These are phyloP conservation scores for Scalopus aquaticus DNA, from an alignment of 2,113 vertebrate genomes.

Conservation along the genomic window DNA sequence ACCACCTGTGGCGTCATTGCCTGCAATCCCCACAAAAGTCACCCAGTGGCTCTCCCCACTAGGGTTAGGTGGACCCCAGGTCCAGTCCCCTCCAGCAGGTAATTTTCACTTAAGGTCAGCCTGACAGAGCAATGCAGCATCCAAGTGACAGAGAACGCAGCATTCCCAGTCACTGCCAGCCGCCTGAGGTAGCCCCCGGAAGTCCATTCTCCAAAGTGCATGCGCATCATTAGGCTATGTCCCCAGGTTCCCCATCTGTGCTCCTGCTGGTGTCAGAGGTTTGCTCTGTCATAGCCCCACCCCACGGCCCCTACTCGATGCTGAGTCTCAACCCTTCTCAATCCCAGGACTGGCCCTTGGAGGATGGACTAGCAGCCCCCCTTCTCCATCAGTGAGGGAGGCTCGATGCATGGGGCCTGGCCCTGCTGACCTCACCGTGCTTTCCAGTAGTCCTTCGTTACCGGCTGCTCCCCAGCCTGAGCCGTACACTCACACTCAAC, in stretches of 20 bases:
- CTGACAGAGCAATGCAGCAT: background rate
- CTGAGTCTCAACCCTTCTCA: background rate
- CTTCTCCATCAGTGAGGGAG: background rate
- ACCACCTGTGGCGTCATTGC: background rate
- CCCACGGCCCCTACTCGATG: fast-evolving
- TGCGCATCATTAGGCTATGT: background rate
- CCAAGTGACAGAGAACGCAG: background rate
- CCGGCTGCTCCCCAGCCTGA: background rate
- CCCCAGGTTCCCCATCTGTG: background rate
- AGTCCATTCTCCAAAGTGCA: background rate
- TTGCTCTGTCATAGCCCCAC: background rate
- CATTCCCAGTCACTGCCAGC: background rate
- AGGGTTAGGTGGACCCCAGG: background rate
- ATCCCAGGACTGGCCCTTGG: background rate
- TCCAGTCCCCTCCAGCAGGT: background rate
- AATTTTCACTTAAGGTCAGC: background rate
- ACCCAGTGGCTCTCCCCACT: background rate
- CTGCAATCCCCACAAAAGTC: background rate
- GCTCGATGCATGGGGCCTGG: background rate
- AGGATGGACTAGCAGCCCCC: background rate
- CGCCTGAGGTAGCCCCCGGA: background rate
- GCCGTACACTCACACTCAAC: background rate
- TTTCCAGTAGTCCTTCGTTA: background rate
- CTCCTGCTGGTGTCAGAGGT: background rate
- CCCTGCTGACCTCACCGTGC: background rate